phyloP scores from a whole-genome alignment of 2,113 vertebrate genomes.

The sheep (Ovis aries) region DNA sequence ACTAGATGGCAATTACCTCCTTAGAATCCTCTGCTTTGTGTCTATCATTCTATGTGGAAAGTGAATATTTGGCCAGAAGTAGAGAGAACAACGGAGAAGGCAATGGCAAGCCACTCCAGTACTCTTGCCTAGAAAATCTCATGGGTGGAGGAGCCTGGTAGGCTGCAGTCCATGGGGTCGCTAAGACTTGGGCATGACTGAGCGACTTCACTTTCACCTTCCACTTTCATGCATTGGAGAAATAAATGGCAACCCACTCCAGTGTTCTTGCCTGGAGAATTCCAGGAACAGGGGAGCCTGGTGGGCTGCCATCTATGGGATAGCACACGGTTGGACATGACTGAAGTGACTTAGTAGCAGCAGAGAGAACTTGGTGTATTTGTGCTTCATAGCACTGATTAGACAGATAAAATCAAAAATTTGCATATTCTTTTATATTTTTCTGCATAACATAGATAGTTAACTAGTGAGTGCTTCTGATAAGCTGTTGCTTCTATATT shows the following conservation, averaged over 20 bases:
- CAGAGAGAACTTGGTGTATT: not conserved
- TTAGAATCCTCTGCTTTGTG: not conserved
- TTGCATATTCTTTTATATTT: not conserved
- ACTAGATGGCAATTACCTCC: not conserved
- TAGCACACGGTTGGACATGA: rapidly evolving
- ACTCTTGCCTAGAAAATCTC: not conserved
- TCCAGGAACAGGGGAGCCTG: not conserved
- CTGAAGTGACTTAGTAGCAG: not conserved
- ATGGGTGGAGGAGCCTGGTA: not conserved
- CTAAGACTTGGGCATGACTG: not conserved
- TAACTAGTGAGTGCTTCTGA: not conserved
- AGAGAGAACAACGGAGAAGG: not conserved
- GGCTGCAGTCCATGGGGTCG: not conserved
- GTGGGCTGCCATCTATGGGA: not conserved
- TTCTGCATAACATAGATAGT: not conserved
- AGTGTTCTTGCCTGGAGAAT: not conserved
- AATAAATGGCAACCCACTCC: not conserved
- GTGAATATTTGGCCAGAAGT: not conserved
- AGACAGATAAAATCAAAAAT: not conserved
- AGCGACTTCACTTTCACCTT: not conserved
- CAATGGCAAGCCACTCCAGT: not conserved
- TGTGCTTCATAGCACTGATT: not conserved
- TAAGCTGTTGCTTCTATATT: not conserved
- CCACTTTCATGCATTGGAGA: not conserved
- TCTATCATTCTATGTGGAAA: not conserved